These are phyloP conservation scores for Ashinkailepas kermadecensis DNA, from an alignment of 2,888 invertebrate genomes.

Conservation along the genomic window DNA sequence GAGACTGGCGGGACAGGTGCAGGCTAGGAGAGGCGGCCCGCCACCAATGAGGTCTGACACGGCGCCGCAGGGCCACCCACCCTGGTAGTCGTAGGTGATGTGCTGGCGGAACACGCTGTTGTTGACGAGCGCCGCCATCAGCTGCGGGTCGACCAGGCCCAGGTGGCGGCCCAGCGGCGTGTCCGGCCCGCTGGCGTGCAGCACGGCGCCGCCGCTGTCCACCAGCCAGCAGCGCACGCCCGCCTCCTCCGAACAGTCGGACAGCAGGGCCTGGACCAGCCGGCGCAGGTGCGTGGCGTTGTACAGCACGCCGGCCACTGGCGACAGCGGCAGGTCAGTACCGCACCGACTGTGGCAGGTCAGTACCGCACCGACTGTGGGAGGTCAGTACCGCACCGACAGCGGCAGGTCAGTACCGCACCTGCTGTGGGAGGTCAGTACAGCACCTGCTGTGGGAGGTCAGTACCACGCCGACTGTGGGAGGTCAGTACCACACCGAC, in stretches of 20 bases:
- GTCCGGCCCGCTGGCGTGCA: background rate
- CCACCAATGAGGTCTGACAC: too few species aligned
- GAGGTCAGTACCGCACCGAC: too few species aligned
- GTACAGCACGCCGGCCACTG: conserved; percentile 3
- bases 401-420: too few species aligned
- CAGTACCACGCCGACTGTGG: too few species aligned
- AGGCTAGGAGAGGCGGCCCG: too few species aligned
- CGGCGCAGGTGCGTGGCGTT: background rate
- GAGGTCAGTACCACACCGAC: too few species aligned
- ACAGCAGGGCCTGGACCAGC: background rate
- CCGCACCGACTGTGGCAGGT: too few species aligned
- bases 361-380: too few species aligned
- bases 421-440: too few species aligned
- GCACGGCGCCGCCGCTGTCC: background rate
- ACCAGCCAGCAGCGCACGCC: conserved; percentile 15
- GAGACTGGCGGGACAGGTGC: too few species aligned
- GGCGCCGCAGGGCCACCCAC: background rate
- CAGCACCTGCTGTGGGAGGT: too few species aligned
- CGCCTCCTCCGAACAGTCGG: background rate
- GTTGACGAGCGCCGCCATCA: background rate
- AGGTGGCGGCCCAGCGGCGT: background rate
- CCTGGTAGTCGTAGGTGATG: background rate
- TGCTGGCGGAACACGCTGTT: background rate
- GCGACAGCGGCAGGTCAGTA: background rate
- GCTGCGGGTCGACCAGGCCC: background rate